These are phyloP conservation scores for Thaleichthys pacificus DNA, from an alignment of 2,797 vertebrate species.

Conservation along the genomic window DNA sequence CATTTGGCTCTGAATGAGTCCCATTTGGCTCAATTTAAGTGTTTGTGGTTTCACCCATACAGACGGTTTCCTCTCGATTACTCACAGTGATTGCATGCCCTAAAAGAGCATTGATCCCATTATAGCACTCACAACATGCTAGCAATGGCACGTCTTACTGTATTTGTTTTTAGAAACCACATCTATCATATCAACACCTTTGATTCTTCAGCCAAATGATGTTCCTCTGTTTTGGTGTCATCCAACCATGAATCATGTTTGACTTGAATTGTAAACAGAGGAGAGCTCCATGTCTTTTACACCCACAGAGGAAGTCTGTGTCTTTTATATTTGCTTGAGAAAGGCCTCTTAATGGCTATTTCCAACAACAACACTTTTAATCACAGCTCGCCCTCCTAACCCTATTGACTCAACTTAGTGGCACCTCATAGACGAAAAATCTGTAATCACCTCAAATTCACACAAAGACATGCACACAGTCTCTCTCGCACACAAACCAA, in stretches of 20 bases:
- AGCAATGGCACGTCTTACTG: not conserved
- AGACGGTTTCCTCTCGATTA: not conserved
- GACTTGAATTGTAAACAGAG: no score
- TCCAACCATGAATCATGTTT: not conserved
- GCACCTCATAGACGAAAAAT: not conserved
- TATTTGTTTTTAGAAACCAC: not conserved
- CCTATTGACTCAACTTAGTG: not conserved
- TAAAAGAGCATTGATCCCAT: not conserved
- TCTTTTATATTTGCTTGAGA: not conserved
- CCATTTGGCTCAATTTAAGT: not conserved
- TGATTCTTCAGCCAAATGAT: not conserved
- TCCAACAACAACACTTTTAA: not conserved
- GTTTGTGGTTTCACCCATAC: not conserved
- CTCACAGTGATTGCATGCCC: not conserved
- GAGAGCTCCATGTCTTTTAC: no score
- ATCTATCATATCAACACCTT: not conserved
- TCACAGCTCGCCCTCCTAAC: not conserved
- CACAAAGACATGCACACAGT: slow-evolving; percentile 5
- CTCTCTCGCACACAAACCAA: not conserved
- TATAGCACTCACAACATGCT: not conserved
- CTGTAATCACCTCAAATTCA: not conserved
- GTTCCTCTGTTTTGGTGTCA: not conserved
- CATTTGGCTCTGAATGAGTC: not conserved
- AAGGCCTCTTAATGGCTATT: not conserved
- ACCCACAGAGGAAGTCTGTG: slow-evolving; percentile 4